These are phyloP conservation scores for Megatriorchis doriae DNA, from an alignment of 2,113 vertebrate species.

Conservation along the genomic window DNA sequence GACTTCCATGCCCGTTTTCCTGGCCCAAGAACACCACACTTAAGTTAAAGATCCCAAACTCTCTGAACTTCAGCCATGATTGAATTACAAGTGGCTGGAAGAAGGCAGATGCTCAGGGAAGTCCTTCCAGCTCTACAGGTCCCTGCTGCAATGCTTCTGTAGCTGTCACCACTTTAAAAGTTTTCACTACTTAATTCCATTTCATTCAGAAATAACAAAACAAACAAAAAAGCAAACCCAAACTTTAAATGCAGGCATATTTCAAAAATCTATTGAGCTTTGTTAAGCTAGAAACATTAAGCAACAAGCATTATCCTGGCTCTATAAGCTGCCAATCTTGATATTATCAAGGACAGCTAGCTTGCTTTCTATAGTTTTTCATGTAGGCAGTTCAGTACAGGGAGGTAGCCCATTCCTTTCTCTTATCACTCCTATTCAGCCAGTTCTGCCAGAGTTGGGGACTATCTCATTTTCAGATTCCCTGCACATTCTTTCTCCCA, in stretches of 20 bases:
- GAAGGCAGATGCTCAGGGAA: neutral
- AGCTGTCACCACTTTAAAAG: neutral
- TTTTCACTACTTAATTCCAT: neutral
- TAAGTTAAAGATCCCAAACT: neutral
- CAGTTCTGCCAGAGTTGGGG: neutral
- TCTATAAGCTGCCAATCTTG: conserved; percentile 15
- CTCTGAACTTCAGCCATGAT: neutral
- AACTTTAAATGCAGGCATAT: neutral
- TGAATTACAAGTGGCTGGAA: neutral
- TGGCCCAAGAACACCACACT: neutral
- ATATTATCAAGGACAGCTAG: conserved; percentile 31
- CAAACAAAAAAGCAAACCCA: neutral
- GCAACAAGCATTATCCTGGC: neutral
- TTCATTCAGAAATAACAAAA: neutral
- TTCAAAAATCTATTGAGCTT: neutral
- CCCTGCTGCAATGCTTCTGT: neutral
- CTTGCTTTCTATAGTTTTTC: neutral
- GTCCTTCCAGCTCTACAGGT: neutral
- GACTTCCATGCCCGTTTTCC: neutral
- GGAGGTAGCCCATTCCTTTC: conserved; percentile 13
- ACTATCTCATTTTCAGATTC: conserved; percentile 36
- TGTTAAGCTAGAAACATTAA: neutral
- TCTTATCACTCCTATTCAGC: conserved; percentile 50
- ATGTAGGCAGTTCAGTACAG: neutral
- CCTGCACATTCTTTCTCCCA: neutral